A percentile compares a stretch with the other conserved stretches of the same genome.
These are phyloP conservation scores for Eupithecia inturbata DNA, from an alignment of 2,888 invertebrate species.

Conservation along the genomic window DNA sequence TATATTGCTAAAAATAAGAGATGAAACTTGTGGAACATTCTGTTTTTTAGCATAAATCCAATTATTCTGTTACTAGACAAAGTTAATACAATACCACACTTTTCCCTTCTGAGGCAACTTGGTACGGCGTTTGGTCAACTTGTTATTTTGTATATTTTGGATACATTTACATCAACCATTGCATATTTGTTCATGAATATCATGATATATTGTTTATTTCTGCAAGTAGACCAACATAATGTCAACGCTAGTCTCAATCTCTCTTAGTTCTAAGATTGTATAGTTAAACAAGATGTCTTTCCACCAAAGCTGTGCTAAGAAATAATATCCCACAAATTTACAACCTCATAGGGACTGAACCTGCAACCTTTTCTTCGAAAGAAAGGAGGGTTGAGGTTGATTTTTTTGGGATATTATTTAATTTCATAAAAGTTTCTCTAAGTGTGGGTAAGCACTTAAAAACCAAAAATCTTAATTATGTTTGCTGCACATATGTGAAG, in stretches of 20 bases:
- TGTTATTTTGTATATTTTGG: slow-evolving; percentile 20
- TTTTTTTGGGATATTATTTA: no score
- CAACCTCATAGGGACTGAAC: no score
- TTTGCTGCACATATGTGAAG: background rate
- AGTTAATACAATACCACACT: slow-evolving; percentile 11
- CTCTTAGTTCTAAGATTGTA: background rate
- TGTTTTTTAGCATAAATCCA: slow-evolving; percentile 28
- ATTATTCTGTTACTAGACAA: slow-evolving; percentile 22
- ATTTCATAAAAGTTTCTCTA: no score
- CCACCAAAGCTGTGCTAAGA: background rate
- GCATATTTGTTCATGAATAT: no score
- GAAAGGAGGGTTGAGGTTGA: no score
- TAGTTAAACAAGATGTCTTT: background rate
- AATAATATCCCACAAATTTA: no score
- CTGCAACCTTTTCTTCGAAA: no score
- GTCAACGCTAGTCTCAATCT: slow-evolving; percentile 9
- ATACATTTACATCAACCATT: slow-evolving; percentile 11
- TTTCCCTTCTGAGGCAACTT: slow-evolving; percentile 16
- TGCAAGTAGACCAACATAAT: background rate
- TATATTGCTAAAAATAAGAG: slow-evolving; percentile 89
- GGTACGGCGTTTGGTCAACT: slow-evolving; percentile 16
- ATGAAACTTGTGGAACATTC: slow-evolving; percentile 71
- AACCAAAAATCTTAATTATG: no score
- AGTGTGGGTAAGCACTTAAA: no score
- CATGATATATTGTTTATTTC: slow-evolving; percentile 8